phyloP scores from a whole-genome alignment of 2,113 vertebrate species.

The Bubo bubo region DNA sequence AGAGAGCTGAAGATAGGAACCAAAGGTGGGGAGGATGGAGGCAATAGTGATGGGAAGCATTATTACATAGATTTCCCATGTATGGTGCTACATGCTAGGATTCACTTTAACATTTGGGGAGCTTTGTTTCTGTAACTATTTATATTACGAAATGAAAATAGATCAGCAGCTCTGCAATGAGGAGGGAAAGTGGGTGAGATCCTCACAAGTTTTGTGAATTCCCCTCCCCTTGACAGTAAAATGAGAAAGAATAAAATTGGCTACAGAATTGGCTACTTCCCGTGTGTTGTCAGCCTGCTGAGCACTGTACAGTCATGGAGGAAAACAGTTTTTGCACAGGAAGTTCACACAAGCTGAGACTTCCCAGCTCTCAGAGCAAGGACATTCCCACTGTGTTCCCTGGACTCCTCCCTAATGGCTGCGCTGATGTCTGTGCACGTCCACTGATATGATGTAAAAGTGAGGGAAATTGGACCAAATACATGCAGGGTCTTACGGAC shows the following conservation, averaged over 20 bases:
- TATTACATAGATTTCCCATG: not conserved
- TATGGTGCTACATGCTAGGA: not conserved
- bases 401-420: not conserved
- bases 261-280: conserved; percentile 1
- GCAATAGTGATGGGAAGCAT: not conserved
- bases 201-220: not conserved
- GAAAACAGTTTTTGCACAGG: not conserved
- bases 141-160: not conserved
- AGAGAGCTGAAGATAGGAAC: not conserved
- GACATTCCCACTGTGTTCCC: not conserved
- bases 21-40: not conserved
- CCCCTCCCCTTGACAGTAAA: not conserved
- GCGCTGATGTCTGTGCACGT: not conserved
- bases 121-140: conserved; percentile 6
- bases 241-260: conserved; percentile 6
- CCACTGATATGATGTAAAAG: not conserved
- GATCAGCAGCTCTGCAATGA: not conserved
- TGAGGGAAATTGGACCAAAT: not conserved
- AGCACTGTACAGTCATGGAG: not conserved
- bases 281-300: not conserved
- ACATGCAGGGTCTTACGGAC: not conserved
- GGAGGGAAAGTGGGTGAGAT: not conserved
- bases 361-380: not conserved
- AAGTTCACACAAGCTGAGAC: not conserved
- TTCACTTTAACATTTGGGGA: not conserved